Evolutionary conservation across 2,888 invertebrate species (phyloP).

Genomic region (Torymus texanus): DNA sequence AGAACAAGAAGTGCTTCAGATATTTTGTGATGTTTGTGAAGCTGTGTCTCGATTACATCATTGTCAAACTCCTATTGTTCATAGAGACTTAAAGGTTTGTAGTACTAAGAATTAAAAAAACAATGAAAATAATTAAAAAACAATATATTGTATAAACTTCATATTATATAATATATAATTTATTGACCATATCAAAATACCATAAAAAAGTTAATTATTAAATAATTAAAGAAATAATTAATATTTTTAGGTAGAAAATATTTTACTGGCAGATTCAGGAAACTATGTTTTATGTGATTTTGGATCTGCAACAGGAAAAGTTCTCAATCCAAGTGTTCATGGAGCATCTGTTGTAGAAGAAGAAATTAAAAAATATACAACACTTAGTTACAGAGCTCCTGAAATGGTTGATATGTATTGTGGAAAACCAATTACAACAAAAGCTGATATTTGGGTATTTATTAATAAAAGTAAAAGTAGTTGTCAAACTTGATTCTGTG

Average conservation of each 20-base stretch:
- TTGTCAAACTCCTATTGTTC: slow-evolving; percentile 94
- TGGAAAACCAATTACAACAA: slow-evolving; percentile 88
- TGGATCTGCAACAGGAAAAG: slow-evolving; percentile 92
- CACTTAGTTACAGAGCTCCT: slow-evolving; percentile 91
- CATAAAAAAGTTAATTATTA: too few relatives aligned
- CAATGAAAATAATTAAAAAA: too few relatives aligned
- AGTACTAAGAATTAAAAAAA: too few relatives aligned
- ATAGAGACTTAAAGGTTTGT: slow-evolving; percentile 89
- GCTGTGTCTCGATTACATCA: slow-evolving; percentile 93
- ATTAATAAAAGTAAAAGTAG: background rate
- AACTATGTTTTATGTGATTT: slow-evolving; percentile 94
- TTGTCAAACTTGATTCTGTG: slow-evolving; percentile 20
- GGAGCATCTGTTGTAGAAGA: slow-evolving; percentile 86
- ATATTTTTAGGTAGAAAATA: slow-evolving; percentile 85
- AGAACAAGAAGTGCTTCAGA: slow-evolving; percentile 86
- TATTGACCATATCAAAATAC: too few relatives aligned
- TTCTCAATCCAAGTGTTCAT: slow-evolving; percentile 82
- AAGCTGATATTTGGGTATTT: slow-evolving; percentile 90
- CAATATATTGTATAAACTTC: too few relatives aligned
- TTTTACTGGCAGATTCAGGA: slow-evolving; percentile 86
- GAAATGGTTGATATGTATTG: slow-evolving; percentile 96
- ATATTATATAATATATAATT: too few relatives aligned
- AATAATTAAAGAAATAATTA: slow-evolving; percentile 2
- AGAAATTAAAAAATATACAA: slow-evolving; percentile 91
- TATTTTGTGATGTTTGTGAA: slow-evolving; percentile 94